These are phyloP conservation scores for Mythimna albipuncta DNA, from an alignment of 2,888 invertebrate genomes.

Conservation along the genomic window DNA sequence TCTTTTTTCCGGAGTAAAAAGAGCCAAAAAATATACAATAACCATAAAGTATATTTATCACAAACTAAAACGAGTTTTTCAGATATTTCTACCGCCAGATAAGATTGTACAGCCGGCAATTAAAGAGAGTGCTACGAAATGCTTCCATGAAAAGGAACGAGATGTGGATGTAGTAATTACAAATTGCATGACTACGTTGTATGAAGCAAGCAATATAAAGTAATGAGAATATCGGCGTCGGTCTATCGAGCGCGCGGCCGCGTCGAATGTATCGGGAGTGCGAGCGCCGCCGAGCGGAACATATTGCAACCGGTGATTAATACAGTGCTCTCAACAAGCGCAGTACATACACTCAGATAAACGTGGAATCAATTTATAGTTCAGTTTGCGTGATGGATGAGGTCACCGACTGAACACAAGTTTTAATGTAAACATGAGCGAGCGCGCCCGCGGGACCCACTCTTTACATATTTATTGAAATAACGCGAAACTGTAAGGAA, in stretches of 20 bases:
- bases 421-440: slow-evolving; percentile 18
- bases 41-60: slow-evolving; percentile 3
- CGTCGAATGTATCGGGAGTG: neutral
- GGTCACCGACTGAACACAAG: neutral
- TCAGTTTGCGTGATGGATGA: neutral
- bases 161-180: neutral
- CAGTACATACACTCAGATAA: neutral
- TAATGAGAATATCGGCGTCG: slow-evolving; percentile 4
- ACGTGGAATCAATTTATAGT: slow-evolving; percentile 8
- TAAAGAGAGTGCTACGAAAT: slow-evolving; percentile 16
- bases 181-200: neutral
- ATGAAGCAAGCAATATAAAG: neutral
- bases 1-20: neutral
- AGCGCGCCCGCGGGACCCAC: neutral
- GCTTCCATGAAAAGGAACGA: neutral
- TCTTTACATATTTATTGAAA: slow-evolving; percentile 40
- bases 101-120: slow-evolving; percentile 10
- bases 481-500: neutral
- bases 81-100: slow-evolving; percentile 1
- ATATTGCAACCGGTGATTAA: neutral
- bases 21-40: neutral
- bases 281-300: neutral
- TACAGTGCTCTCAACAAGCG: neutral
- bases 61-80: slow-evolving; percentile 9
- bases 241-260: neutral